Evolutionary conservation across 2,888 invertebrate species (phyloP), one percentile per base, ranked within the genome.

Genomic region (Synanthedon vespiformis): DNA sequence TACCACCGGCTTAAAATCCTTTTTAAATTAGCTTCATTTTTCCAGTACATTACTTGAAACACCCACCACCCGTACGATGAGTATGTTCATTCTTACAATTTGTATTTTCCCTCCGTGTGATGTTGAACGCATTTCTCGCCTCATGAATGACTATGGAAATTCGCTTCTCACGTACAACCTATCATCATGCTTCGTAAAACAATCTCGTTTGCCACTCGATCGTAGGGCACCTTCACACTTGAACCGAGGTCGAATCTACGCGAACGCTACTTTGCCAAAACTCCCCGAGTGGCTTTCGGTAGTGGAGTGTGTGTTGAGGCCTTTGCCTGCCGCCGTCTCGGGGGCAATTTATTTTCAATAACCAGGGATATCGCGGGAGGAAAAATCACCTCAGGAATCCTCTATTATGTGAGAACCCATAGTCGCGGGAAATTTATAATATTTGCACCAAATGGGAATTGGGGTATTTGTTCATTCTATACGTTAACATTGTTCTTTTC

Each of bases 301-400:
- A 34, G 34, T 34, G 34, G 34, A 34, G 8, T 34, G 34, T 34
- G 34, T 57, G 51, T 54, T 57, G 55, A 5, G 11, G 57, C 58
- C 58, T 60, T 58, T 58, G 53, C 55, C 50, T 48, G 51, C 51
- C 53, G 49, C 50, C 34, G 49, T 48, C 47, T 40, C 16, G 49
- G 10, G 52, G 53, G 50, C 56, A 57, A 58, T 58, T 58, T 57
- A 57, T 56, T 57, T 57, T 55, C 58, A 58, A 58, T 58, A 58
- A 56, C 57, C 48, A 34, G 48, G 14, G 41, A 14, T 52, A 50
- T 51, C 52, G 41, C 44, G 48, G 49, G 16, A 40, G 47, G 40
- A n/a, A 47, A 50, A 49, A 53, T 50, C 55, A 53, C 51, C 41
- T 22, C 27, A 18, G 13, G 51, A 52, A 50, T 58, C 54, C 41